These are phyloP conservation scores for Nomada hirtipes DNA, from an alignment of 2,888 invertebrate species.

Conservation along the genomic window DNA sequence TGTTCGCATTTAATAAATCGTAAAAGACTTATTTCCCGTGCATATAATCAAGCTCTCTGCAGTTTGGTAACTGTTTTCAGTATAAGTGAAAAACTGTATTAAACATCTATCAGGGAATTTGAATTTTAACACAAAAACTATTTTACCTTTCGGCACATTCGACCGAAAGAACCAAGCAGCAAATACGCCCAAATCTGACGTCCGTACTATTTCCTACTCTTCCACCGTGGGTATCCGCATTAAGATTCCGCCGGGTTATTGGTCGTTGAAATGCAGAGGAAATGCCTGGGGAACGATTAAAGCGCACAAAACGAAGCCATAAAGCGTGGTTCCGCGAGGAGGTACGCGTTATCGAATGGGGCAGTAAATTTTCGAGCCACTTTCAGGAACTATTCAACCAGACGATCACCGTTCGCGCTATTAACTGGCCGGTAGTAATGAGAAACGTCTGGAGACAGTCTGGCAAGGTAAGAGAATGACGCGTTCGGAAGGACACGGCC, in stretches of 20 bases:
- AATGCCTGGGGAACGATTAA: background rate
- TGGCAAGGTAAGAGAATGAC: slow-evolving; percentile 68
- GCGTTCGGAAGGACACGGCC: slow-evolving; percentile 66
- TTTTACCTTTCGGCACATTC: too few relatives aligned
- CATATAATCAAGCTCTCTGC: too few relatives aligned
- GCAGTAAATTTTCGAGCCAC: slow-evolving; percentile 50
- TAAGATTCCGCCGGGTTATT: slow-evolving; percentile 11
- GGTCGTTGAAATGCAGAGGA: background rate
- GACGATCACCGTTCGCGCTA: slow-evolving; percentile 63
- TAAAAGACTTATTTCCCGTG: too few relatives aligned
- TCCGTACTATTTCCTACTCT: background rate
- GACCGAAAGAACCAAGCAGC: too few relatives aligned
- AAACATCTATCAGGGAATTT: too few relatives aligned
- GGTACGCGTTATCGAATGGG: slow-evolving; percentile 33
- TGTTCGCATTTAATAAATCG: too few relatives aligned
- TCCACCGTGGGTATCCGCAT: background rate
- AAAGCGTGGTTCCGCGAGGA: slow-evolving; percentile 17
- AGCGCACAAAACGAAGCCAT: slow-evolving; percentile 15
- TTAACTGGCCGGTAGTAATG: slow-evolving; percentile 69
- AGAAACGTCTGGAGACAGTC: slow-evolving; percentile 72
- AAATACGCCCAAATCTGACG: background rate
- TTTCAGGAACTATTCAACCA: slow-evolving; percentile 48
- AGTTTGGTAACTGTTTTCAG: too few relatives aligned
- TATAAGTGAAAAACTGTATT: too few relatives aligned
- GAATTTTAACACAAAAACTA: too few relatives aligned